Evolutionary conservation across 2,888 invertebrate genomes (phyloP).

Genomic region (Oegoconia quadripuncta): DNA sequence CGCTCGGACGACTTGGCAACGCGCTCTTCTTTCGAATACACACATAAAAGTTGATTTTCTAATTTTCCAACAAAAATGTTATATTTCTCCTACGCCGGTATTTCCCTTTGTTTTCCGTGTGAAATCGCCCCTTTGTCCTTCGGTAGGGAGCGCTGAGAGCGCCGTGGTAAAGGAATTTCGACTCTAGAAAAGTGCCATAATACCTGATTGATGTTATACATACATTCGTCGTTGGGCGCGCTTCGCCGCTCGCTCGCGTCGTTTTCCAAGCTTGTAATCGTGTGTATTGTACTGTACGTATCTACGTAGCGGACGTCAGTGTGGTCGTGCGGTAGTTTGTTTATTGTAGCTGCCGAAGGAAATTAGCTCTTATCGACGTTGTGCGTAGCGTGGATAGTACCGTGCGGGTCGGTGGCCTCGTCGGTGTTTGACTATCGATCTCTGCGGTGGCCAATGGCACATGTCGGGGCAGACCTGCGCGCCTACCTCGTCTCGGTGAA

Average conservation of each 20-base stretch:
- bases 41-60: conserved; percentile 47
- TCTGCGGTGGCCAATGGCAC: conserved; percentile 81
- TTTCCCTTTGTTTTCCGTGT: conserved; percentile 73
- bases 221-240: conserved; percentile 60
- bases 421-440: conserved; percentile 82
- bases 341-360: conserved; percentile 70
- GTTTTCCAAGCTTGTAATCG: conserved; percentile 59
- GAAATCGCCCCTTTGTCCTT: conserved; percentile 75
- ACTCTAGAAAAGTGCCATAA: conserved; percentile 75
- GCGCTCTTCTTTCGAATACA: too few species aligned
- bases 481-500: conserved; percentile 72
- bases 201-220: conserved; percentile 61
- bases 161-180: conserved; percentile 68
- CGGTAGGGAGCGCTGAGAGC: conserved; percentile 65
- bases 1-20: conserved; percentile 60
- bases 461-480: conserved; percentile 77
- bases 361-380: conserved; percentile 53
- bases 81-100: conserved; percentile 57
- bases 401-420: conserved; percentile 75
- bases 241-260: conserved; percentile 66
- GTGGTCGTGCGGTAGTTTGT: conserved; percentile 78
- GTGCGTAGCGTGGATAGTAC: conserved; percentile 61
- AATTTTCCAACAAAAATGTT: conserved; percentile 50
- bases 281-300: conserved; percentile 35
- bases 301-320: conserved; percentile 60